These are phyloP conservation scores for Limnothrissa miodon DNA, from an alignment of 2,113 vertebrate genomes.

Conservation along the genomic window DNA sequence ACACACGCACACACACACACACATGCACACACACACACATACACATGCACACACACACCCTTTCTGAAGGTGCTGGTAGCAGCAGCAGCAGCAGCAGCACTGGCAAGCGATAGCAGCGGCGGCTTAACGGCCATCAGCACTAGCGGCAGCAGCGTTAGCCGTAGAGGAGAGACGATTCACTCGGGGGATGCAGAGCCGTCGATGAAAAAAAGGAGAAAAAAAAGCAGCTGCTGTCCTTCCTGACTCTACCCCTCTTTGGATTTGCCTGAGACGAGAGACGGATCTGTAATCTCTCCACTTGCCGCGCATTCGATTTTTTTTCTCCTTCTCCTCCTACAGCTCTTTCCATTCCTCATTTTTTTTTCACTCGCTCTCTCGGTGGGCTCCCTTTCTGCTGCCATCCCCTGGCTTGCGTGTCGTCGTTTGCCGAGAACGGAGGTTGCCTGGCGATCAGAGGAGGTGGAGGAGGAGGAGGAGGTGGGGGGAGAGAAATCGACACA, in stretches of 20 bases:
- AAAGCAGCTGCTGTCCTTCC: slow-evolving; percentile 54
- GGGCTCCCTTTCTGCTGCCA: slow-evolving; percentile 25
- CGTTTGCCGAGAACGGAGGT: slow-evolving; percentile 26
- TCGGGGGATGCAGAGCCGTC: slow-evolving; percentile 59
- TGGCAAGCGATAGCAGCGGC: slow-evolving; percentile 17
- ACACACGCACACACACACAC: slow-evolving; percentile 39
- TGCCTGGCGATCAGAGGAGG: slow-evolving; percentile 32
- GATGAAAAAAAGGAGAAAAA: slow-evolving; percentile 21
- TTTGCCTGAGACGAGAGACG: slow-evolving; percentile 62
- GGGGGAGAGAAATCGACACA: slow-evolving; percentile 5
- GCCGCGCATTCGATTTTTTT: slow-evolving; percentile 63
- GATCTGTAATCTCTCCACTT: slow-evolving; percentile 66
- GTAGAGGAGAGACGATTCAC: slow-evolving; percentile 65
- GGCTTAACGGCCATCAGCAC: slow-evolving; percentile 20
- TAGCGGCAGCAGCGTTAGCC: slow-evolving; percentile 60
- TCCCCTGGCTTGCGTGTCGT: slow-evolving; percentile 32
- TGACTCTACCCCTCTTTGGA: slow-evolving; percentile 58
- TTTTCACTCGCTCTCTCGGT: neutral
- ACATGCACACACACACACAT: slow-evolving; percentile 43
- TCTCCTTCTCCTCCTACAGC: slow-evolving; percentile 45
- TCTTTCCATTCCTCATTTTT: slow-evolving; percentile 38
- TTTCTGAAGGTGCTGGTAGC: slow-evolving; percentile 76
- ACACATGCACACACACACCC: slow-evolving; percentile 73
- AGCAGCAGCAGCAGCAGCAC: slow-evolving; percentile 58
- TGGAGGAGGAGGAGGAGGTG: slow-evolving; percentile 29